Conservation (phyloP, 2,113 vertebrate genomes). For the Pangasianodon hypophthalmus region DNA sequence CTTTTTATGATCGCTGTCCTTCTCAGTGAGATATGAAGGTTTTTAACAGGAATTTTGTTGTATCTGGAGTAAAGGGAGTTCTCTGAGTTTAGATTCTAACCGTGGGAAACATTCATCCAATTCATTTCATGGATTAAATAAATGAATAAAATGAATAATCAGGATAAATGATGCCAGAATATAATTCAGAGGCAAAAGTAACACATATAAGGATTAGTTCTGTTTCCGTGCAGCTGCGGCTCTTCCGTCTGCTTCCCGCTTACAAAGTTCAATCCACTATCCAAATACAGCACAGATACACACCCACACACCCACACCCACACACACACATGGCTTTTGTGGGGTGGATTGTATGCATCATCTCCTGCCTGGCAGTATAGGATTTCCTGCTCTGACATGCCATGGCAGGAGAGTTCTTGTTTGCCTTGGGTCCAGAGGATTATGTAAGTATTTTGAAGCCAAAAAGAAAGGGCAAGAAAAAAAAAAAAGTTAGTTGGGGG, state of each 20-base stretch:
- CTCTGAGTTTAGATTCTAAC: neutral
- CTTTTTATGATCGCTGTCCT: neutral
- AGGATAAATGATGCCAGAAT: neutral
- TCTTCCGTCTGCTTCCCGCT: neutral
- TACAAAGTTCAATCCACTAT: neutral
- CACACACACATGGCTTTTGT: neutral
- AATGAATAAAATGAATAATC: neutral
- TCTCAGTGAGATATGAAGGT: neutral
- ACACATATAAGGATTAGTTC: neutral
- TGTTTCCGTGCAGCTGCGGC: neutral
- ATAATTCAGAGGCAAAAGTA: neutral
- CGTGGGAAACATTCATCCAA: neutral
- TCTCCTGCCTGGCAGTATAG: neutral
- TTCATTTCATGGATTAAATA: neutral
- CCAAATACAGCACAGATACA: neutral
- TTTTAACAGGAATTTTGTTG: neutral
- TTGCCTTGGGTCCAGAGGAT: neutral
- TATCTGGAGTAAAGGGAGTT: neutral
- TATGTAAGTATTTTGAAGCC: neutral
- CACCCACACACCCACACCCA: neutral
- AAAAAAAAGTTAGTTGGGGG: neutral
- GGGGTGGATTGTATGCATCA: neutral
- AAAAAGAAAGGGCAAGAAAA: neutral
- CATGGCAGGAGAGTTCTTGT: neutral
- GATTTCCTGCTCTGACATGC: conserved; percentile 38